These are phyloP conservation scores for Stenodema calcarata DNA, from an alignment of 2,888 invertebrate genomes.

Conservation along the genomic window DNA sequence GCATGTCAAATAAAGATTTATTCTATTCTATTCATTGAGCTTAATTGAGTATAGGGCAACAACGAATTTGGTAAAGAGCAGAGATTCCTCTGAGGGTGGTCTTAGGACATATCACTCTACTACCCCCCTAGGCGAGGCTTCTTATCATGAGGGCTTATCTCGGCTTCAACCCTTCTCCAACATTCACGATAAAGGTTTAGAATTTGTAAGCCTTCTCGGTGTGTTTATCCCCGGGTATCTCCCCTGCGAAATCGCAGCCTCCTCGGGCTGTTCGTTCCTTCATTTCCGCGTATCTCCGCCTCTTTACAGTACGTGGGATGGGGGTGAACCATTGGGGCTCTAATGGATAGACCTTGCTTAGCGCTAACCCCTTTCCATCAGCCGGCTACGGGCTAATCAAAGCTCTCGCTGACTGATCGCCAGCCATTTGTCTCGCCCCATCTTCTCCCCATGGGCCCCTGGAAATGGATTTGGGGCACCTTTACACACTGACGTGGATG, in stretches of 20 bases:
- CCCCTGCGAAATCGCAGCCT: neutral
- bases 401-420: neutral
- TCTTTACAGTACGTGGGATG: neutral
- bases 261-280: neutral
- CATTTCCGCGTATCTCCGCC: neutral
- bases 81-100: neutral
- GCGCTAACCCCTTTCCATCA: neutral
- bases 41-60: neutral
- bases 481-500: neutral
- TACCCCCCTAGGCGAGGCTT: neutral
- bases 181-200: constrained; percentile 21
- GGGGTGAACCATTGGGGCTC: neutral
- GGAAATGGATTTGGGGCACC: neutral
- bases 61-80: neutral
- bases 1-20: too few species aligned
- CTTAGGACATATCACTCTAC: neutral
- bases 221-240: neutral
- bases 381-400: constrained; percentile 2
- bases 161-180: neutral
- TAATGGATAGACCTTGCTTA: neutral
- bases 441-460: neutral
- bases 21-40: too few species aligned
- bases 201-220: constrained; percentile 24
- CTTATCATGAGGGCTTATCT: neutral
- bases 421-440: neutral